Evolutionary conservation across 2,888 invertebrate species (phyloP).

Genomic region (Ornithoptera alexandrae): DNA sequence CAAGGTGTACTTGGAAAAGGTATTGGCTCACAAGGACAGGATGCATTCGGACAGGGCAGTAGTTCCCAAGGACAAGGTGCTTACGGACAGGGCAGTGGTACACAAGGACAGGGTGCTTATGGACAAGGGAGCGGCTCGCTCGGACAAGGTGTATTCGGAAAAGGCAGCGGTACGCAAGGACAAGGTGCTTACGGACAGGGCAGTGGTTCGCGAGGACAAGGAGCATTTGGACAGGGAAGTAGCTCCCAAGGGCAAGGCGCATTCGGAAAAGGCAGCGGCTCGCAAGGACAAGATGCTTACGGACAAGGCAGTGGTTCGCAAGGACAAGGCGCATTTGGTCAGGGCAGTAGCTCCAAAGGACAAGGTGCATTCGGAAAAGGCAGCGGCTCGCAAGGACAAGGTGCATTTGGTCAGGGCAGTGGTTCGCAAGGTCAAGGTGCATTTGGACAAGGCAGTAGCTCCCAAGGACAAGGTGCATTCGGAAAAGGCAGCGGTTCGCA

Average conservation of each 20-base stretch:
- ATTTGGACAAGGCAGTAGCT: conserved; percentile 3
- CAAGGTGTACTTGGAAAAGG: conserved; percentile 5
- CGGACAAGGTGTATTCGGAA: conserved; percentile 3
- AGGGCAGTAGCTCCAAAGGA: conserved; percentile 4
- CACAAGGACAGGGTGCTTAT: conserved; percentile 19
- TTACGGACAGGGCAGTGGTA: conserved; percentile 5
- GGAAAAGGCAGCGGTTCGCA: conserved; percentile 2
- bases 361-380: conserved; percentile 13
- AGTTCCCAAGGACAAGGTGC: conserved; percentile 13
- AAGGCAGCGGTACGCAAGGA: conserved; percentile 7
- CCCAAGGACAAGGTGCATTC: conserved; percentile 20
- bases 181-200: neutral
- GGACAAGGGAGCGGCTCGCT: conserved; percentile 4
- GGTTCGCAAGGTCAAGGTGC: conserved; percentile 9
- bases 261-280: no score
- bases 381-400: conserved; percentile 8
- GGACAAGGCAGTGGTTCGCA: conserved; percentile 6
- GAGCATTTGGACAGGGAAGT: no score
- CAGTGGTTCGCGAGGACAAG: neutral
- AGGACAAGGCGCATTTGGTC: conserved; percentile 7
- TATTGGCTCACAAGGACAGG: conserved; percentile 12
- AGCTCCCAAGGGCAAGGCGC: no score
- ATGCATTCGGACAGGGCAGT: conserved; percentile 2
- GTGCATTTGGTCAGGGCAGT: conserved; percentile 2
- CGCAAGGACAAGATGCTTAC: conserved; percentile 12